Evolutionary conservation across 2,888 invertebrate species (phyloP), one percentile per base, ranked within the genome.

Genomic region (Caenorhabditis sinica): DNA sequence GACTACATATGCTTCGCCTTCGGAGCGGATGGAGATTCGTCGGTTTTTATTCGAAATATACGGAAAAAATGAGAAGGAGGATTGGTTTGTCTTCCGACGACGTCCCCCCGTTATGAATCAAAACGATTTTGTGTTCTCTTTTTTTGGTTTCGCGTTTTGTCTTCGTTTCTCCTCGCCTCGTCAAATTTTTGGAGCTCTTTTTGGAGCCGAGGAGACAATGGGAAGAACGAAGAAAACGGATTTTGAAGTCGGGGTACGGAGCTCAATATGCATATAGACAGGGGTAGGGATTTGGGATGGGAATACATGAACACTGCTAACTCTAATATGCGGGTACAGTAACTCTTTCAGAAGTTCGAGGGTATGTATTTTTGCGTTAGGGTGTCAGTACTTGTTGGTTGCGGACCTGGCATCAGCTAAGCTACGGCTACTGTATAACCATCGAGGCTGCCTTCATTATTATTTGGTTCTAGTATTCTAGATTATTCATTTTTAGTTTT

Each of bases 1-100:
- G 77, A 77, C 77, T 71, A 69, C 77, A 63, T 23, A 28, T 53
- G 20, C 25, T 33, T 15, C 36, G 33, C 20, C 33, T 8, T 30
- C 20, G 33, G 20, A 4, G 4, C 33, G 17, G 20, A 20, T n/a
- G n/a, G n/a, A n/a, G n/a, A n/a, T n/a, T n/a, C 36, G 20, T 13
- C 33, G 25, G 43, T n/a, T 23, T 9, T 58, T 45, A 66, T 68
- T 73, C 28, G 56, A 15, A 25, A 20, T 56, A 56, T 45, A 20
- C 40, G 36, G 28, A 51, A 28, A 53, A 53, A 66, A 17, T 11
- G 45, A 36, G 68, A 58, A 25, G 72, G 23, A 66, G 9, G 58
- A 58, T 23, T 58, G 58, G 33, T 45, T 5, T 28, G 33, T 33
- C 4, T 33, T 33, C 33, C 8, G n/a, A 33, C 2, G 33, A 68